These are phyloP conservation scores for Carollia perspicillata DNA, from an alignment of 2,113 vertebrate genomes.

Conservation along the genomic window DNA sequence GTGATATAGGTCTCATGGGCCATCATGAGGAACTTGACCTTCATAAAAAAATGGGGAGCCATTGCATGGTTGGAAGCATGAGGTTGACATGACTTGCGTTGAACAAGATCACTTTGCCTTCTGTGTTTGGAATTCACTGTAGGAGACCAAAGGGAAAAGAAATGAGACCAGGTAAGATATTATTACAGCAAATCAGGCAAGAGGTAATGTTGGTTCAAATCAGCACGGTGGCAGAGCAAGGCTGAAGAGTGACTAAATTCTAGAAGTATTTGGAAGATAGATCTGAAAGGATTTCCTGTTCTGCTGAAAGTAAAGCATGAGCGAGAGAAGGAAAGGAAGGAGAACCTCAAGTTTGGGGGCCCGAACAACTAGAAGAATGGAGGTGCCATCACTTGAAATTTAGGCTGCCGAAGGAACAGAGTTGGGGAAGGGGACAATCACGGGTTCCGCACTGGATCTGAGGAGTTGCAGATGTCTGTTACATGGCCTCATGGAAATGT, in stretches of 20 bases:
- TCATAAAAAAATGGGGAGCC: not conserved
- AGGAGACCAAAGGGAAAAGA: not conserved
- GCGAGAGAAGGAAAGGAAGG: not conserved
- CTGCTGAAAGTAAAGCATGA: not conserved
- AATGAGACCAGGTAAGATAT: not conserved
- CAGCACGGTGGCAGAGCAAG: not conserved
- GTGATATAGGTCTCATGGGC: not conserved
- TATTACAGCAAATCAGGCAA: not conserved
- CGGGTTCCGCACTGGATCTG: not conserved
- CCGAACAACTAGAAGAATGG: not conserved
- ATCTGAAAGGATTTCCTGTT: not conserved
- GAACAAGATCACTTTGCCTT: not conserved
- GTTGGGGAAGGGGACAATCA: not conserved
- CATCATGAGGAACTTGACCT: not conserved
- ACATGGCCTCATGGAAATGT: not conserved
- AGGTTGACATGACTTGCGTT: not conserved
- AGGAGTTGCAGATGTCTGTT: not conserved
- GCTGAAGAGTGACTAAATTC: not conserved
- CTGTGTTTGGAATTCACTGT: not conserved
- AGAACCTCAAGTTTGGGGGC: not conserved
- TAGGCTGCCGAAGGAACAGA: not conserved
- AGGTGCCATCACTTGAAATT: not conserved
- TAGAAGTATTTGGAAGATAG: not conserved
- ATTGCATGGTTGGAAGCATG: rapidly evolving
- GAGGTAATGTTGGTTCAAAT: not conserved